phyloP scores from a whole-genome alignment of 2,797 vertebrate species.

The Coregonus ussuriensis region DNA sequence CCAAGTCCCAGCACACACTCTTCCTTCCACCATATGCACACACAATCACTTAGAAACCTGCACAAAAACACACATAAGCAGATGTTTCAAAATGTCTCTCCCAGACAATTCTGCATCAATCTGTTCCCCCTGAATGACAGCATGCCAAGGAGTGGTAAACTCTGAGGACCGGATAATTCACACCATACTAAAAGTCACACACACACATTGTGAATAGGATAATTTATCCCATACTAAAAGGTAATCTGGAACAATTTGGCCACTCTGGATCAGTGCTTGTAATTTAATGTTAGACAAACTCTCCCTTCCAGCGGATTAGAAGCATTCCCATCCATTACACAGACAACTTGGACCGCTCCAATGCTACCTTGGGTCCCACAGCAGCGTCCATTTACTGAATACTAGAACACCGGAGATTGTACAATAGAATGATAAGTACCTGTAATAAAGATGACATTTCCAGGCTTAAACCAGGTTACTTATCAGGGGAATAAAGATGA shows the following conservation, averaged over 20 bases:
- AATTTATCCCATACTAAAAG: not conserved
- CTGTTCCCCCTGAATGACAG: conserved; percentile 21
- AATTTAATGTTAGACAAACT: not conserved
- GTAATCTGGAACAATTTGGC: not conserved
- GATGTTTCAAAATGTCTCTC: conserved; percentile 46
- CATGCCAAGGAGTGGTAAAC: conserved; percentile 21
- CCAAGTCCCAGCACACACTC: conserved; percentile 16
- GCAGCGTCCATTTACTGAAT: not conserved
- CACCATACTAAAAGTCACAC: conserved; percentile 19
- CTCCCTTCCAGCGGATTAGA: not conserved
- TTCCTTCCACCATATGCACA: not conserved
- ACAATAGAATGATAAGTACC: not conserved
- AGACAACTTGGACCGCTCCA: not conserved
- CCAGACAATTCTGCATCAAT: conserved; percentile 32
- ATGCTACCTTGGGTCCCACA: not conserved
- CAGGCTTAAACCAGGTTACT: not conserved
- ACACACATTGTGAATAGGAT: not conserved
- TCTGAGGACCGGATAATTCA: conserved; percentile 30
- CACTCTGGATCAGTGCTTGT: not conserved
- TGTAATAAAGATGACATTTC: not conserved
- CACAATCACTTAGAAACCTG: not conserved
- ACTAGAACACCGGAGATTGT: not conserved
- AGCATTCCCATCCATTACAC: not conserved
- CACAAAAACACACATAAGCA: conserved; percentile 15
- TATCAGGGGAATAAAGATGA: not conserved